Conservation (phyloP, 1,140 invertebrate genomes). For the Camponotus floridanus region DNA sequence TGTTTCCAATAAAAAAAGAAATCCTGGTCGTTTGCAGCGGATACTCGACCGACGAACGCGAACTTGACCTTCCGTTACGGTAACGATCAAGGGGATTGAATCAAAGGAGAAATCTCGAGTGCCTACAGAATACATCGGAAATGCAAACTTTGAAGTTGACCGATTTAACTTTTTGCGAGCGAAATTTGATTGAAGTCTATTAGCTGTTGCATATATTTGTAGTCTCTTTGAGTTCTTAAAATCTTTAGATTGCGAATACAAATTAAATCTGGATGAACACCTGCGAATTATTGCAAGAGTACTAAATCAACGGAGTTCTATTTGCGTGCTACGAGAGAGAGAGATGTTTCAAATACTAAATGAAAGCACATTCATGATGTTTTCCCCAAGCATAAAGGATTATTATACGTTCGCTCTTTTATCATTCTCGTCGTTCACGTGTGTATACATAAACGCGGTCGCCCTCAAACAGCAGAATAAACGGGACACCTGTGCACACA, state of each 20-base stretch:
- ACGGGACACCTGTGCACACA: constrained; percentile 65
- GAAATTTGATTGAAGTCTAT: neutral
- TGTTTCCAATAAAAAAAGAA: constrained; percentile 57
- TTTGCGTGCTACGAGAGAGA: neutral
- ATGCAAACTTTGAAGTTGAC: neutral
- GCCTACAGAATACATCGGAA: neutral
- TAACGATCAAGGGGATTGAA: neutral
- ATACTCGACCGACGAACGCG: constrained; percentile 7
- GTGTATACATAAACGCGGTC: neutral
- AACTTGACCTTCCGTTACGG: constrained; percentile 35
- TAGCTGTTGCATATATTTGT: too few species aligned
- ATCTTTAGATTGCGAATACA: neutral
- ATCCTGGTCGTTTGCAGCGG: constrained; percentile 22
- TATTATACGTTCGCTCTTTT: neutral
- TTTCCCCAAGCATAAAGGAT: constrained; percentile 13
- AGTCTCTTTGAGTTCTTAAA: neutral
- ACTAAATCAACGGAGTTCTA: neutral
- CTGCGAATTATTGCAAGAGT: neutral
- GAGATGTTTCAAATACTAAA: neutral
- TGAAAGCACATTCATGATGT: neutral
- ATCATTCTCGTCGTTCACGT: neutral
- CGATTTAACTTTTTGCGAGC: neutral
- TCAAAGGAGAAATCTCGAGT: constrained; percentile 39
- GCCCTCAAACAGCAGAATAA: constrained; percentile 40
- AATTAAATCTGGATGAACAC: neutral